Base-by-base conservation (phyloP, 2,888 invertebrate species). In the Hypercompe scribonia region DNA sequence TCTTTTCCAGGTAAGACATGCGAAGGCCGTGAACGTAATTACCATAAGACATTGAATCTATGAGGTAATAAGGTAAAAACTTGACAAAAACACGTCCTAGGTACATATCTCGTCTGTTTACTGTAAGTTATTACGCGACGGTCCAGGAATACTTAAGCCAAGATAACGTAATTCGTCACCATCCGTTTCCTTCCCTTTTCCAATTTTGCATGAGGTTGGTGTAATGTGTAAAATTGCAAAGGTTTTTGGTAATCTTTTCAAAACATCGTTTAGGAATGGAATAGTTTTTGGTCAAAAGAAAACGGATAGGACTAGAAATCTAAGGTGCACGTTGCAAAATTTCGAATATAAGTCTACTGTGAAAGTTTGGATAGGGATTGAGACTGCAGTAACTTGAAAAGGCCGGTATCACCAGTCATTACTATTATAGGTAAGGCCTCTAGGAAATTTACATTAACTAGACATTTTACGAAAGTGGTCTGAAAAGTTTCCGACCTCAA, bases 1-100 rank as follows among this genome's bases (percentile, higher is more conserved):
- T 82, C 79, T 71, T 82, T 83, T 83, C 33, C 84, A 82, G 82
- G 82, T 82, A 82, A 83, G 82, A 72, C 70, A 74, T 61, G 75
- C 70, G 54, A 74, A 76, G 70, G 77, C 13, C 65, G 67, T 70
- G 70, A 31, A 61, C 67, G 36, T 63, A 71, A 65, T 71, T 65
- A 65, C 33, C 71, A 71, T 64, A 66, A 61, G 24, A 34, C 65
- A 46, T 42, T 70, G 70, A 74, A 73, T 50, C 21, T 73, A 70
- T 68, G 70, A 81, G 71, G 68, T 74, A 77, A 68, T 65, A 39
- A 72, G 72, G 72, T 70, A 74, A 66, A 72, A 65, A 42, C 11
- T 50, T 24, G 68, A 11, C 50, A 24, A 68, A 46, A 68, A 58
- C 34, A 54, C 34, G n/a, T 28, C 10, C n/a, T 31, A 24, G 21